These are phyloP conservation scores for Charanyca ferruginea DNA, from an alignment of 2,888 invertebrate genomes.

Conservation along the genomic window DNA sequence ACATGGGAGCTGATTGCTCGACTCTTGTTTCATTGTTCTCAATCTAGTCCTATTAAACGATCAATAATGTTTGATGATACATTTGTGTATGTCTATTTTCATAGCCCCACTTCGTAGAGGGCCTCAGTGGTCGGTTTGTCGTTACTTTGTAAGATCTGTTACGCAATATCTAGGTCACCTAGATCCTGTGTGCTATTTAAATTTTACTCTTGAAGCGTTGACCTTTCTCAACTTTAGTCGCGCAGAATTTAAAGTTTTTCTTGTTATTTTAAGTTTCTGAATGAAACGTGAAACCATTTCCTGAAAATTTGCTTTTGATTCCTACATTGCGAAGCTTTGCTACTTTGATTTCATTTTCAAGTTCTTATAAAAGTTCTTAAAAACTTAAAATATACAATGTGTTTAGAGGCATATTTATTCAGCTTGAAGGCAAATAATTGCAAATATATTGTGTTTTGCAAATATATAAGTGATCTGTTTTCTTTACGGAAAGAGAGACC, in stretches of 20 bases:
- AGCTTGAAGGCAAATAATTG: background rate
- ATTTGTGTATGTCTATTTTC: conserved; percentile 54
- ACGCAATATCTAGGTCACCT: conserved; percentile 47
- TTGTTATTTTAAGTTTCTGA: conserved; percentile 10
- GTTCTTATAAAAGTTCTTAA: background rate
- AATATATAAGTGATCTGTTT: no score
- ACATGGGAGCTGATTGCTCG: conserved; percentile 68
- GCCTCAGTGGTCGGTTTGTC: conserved; percentile 4
- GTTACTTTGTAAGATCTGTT: conserved; percentile 15
- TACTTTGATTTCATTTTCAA: background rate
- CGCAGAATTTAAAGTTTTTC: conserved; percentile 28
- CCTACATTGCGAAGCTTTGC: background rate
- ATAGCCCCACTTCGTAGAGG: conserved; percentile 18
- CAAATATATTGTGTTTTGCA: no score
- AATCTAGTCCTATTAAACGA: conserved; percentile 74
- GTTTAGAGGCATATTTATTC: background rate
- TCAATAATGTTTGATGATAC: conserved; percentile 68
- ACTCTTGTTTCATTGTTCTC: conserved; percentile 71
- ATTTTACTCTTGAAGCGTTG: conserved; percentile 30
- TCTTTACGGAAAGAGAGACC: background rate
- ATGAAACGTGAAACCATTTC: conserved; percentile 9
- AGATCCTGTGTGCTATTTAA: conserved; percentile 44
- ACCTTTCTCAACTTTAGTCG: conserved; percentile 34
- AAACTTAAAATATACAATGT: background rate
- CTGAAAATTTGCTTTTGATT: conserved; percentile 4